Conservation (phyloP, 2,888 invertebrate species). For the Capitulum mitella region DNA sequence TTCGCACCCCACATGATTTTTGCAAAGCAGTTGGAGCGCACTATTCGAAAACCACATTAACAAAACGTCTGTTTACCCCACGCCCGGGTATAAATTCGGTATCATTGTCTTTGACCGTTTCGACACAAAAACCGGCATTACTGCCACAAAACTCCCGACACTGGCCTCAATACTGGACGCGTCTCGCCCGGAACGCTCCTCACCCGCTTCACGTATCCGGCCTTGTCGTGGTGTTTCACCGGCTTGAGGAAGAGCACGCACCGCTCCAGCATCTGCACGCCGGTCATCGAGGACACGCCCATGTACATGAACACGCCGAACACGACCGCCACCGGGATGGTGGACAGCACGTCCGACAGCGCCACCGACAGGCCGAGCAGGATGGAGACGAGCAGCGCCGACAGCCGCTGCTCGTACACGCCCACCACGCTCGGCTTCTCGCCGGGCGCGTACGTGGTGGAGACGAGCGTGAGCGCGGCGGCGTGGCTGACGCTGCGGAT, state of each 20-base stretch:
- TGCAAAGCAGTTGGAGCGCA: too few relatives aligned
- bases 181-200: too few relatives aligned
- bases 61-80: too few relatives aligned
- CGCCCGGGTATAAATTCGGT: too few relatives aligned
- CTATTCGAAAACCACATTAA: too few relatives aligned
- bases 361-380: slow-evolving; percentile 76
- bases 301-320: slow-evolving; percentile 91
- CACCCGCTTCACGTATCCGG: slow-evolving; percentile 78
- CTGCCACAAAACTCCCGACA: too few relatives aligned
- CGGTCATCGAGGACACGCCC: slow-evolving; percentile 86
- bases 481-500: slow-evolving; percentile 92
- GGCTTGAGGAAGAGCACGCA: slow-evolving; percentile 84
- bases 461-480: slow-evolving; percentile 87
- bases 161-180: too few relatives aligned
- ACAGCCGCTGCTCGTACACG: slow-evolving; percentile 86
- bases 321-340: slow-evolving; percentile 91
- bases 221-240: slow-evolving; percentile 87
- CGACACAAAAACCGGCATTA: too few relatives aligned
- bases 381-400: slow-evolving; percentile 68
- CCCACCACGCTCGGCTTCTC: slow-evolving; percentile 84
- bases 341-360: slow-evolving; percentile 67
- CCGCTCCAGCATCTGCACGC: slow-evolving; percentile 89
- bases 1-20: too few relatives aligned
- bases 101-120: too few relatives aligned
- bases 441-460: slow-evolving; percentile 90